These are phyloP conservation scores for Heliconius melpomene DNA, from an alignment of 1,140 invertebrate species.

Conservation along the genomic window DNA sequence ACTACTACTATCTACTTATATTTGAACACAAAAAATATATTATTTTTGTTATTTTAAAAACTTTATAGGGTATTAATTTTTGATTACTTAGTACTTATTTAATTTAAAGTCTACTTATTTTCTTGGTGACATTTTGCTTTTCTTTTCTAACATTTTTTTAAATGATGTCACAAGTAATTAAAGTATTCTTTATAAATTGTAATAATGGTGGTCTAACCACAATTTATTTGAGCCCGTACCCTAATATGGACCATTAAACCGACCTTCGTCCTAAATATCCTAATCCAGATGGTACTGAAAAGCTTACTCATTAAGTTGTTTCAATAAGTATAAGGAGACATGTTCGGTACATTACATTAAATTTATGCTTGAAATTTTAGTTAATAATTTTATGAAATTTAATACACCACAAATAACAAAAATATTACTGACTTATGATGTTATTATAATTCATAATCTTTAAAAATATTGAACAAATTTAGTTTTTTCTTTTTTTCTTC, in stretches of 20 bases:
- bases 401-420: too few species aligned
- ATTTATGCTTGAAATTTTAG: background rate
- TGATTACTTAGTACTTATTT: too few species aligned
- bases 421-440: too few species aligned
- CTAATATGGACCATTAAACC: conserved; percentile 9
- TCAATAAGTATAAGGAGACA: background rate
- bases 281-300: conserved; percentile 6
- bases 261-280: conserved; percentile 12
- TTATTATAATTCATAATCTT: too few species aligned
- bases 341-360: background rate
- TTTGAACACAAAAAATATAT: too few species aligned
- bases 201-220: background rate
- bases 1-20: too few species aligned
- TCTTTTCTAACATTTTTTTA: background rate
- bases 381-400: background rate
- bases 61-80: too few species aligned
- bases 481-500: too few species aligned
- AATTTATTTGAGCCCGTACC: conserved; percentile 7
- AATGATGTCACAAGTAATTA: background rate
- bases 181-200: background rate
- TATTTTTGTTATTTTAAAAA: too few species aligned
- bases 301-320: conserved; percentile 4
- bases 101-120: too few species aligned
- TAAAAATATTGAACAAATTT: too few species aligned
- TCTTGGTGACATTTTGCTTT: too few species aligned